Evolutionary conservation across 2,888 invertebrate genomes (phyloP).

Genomic region (Lepidochrysops patricia): DNA sequence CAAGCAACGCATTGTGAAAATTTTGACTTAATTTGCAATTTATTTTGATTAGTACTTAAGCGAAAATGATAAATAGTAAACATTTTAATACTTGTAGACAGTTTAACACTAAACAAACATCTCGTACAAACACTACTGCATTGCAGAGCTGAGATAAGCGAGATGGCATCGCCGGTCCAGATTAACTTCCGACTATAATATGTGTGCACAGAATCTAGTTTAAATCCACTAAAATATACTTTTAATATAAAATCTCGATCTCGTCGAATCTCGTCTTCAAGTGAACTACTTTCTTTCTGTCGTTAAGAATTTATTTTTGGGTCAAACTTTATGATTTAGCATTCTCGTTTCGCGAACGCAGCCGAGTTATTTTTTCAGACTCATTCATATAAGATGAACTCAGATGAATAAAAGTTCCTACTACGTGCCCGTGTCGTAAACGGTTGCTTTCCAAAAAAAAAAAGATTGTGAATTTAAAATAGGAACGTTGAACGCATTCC

Average conservation of each 20-base stretch:
- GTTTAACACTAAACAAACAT: background rate
- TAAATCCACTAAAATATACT: background rate
- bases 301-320: background rate
- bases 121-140: background rate
- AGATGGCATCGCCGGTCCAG: background rate
- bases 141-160: background rate
- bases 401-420: conserved; percentile 9
- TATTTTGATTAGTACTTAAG: no score
- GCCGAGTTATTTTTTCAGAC: background rate
- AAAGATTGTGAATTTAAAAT: conserved; percentile 42
- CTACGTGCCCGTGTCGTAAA: conserved; percentile 26
- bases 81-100: background rate
- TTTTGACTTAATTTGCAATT: no score
- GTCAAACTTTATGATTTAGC: background rate
- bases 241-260: background rate
- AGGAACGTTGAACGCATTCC: conserved; percentile 51
- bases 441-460: conserved; percentile 29
- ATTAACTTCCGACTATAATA: background rate
- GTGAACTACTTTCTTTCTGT: background rate
- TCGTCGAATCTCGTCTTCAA: background rate
- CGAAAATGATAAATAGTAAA: no score
- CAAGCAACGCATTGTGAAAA: no score
- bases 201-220: background rate
- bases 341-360: background rate
- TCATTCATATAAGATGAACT: conserved; percentile 7